Percentiles rank a stretch among this genome's conserved stretches.
phyloP scores from a whole-genome alignment of 1,140 invertebrate species.

The Zaprionus africanus region DNA sequence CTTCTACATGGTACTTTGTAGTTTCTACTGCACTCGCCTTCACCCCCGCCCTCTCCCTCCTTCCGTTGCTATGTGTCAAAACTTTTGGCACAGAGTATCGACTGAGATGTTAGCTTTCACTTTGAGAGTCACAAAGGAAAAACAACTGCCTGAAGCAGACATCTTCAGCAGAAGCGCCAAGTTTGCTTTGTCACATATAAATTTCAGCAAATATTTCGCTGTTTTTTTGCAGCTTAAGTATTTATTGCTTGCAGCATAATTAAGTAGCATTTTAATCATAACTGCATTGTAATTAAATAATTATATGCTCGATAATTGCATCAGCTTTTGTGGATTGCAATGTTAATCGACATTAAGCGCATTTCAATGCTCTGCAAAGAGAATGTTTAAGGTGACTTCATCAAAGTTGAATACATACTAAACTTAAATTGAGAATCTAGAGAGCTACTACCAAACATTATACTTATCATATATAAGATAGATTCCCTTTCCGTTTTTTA shows the following conservation, averaged over 20 bases:
- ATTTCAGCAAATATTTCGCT: not conserved
- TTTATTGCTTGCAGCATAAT: not conserved
- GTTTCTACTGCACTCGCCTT: not conserved
- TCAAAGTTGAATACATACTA: not conserved
- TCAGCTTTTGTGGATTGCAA: not conserved
- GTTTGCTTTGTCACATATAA: not conserved
- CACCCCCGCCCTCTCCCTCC: not conserved
- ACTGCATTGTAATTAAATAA: conserved; percentile 4
- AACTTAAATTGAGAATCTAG: too few relatives aligned
- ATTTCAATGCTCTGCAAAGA: not conserved
- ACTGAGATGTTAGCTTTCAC: conserved; percentile 5
- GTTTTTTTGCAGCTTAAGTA: not conserved
- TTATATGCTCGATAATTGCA: conserved; percentile 8
- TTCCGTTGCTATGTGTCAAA: conserved; percentile 27
- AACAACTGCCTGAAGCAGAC: conserved; percentile 6
- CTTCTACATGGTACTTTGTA: conserved; percentile 7
- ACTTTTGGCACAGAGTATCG: conserved; percentile 19
- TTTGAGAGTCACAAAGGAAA: not conserved
- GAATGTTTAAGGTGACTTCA: not conserved
- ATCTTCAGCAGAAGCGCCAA: not conserved
- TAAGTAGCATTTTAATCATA: not conserved
- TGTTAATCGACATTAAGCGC: not conserved
- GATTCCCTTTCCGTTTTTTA: too few relatives aligned
- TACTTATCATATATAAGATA: too few relatives aligned
- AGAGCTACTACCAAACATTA: too few relatives aligned